Conservation (phyloP, 2,888 invertebrate genomes). For the Mystacides longicornis region DNA sequence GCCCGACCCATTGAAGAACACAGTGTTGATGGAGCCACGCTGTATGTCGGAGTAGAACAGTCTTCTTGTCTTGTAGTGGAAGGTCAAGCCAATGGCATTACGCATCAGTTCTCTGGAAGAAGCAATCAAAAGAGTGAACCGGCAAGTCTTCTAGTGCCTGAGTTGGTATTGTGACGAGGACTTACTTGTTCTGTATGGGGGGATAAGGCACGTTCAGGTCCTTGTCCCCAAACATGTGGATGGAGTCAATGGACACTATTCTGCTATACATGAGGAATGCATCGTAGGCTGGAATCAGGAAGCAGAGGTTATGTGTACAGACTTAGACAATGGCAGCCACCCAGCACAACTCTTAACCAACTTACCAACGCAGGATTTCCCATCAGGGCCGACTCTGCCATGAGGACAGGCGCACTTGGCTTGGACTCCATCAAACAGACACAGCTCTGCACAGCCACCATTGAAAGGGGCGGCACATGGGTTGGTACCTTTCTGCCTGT, state of each 20-base stretch:
- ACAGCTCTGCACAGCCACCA: constrained; percentile 72
- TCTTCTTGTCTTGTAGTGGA: constrained; percentile 60
- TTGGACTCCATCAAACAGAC: constrained; percentile 61
- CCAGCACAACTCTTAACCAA: no score
- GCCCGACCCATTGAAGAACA: constrained; percentile 70
- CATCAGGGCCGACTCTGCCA: constrained; percentile 62
- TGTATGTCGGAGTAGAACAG: constrained; percentile 88
- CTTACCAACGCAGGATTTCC: constrained; percentile 54
- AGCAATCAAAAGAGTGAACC: no score
- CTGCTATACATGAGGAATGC: constrained; percentile 79
- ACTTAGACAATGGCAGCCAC: no score
- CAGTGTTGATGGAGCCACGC: constrained; percentile 73
- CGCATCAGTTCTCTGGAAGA: constrained; percentile 57
- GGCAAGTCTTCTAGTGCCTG: no score
- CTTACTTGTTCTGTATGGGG: constrained; percentile 56
- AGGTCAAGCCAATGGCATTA: constrained; percentile 80
- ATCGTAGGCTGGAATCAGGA: constrained; percentile 62
- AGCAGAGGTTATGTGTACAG: no score
- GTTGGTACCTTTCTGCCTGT: constrained; percentile 51
- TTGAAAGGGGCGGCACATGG: constrained; percentile 51
- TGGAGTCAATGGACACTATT: constrained; percentile 72
- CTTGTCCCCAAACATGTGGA: constrained; percentile 64
- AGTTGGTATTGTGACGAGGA: no score
- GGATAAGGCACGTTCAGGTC: constrained; percentile 72
- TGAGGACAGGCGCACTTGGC: constrained; percentile 77